Evolutionary conservation across 2,888 invertebrate species (phyloP).

Genomic region (Scaptomyza polygonia): DNA sequence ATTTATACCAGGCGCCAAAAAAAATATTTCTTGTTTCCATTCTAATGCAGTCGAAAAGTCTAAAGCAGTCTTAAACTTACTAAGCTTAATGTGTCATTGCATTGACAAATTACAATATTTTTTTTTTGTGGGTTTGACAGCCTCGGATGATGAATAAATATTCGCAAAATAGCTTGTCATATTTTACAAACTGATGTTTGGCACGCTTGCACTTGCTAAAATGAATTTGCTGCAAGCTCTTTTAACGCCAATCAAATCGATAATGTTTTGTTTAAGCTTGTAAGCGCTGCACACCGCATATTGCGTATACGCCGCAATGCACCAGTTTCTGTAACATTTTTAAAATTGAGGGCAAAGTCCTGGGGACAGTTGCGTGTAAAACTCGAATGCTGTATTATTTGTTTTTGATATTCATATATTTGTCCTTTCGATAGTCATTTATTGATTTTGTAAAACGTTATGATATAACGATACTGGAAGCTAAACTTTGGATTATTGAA

Average conservation of each 20-base stretch:
- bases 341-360: not conserved
- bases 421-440: not conserved
- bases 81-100: not conserved
- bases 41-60: too few species aligned
- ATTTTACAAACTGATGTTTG: slow-evolving; percentile 3
- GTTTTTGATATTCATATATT: not conserved
- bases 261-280: slow-evolving; percentile 30
- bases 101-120: not conserved
- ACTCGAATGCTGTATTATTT: not conserved
- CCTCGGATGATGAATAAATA: not conserved
- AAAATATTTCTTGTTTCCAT: too few species aligned
- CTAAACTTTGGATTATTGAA: not conserved
- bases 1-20: too few species aligned
- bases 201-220: slow-evolving; percentile 1
- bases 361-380: not conserved
- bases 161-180: not conserved
- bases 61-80: too few species aligned
- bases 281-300: slow-evolving; percentile 39
- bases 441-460: not conserved
- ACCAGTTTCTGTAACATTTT: slow-evolving; percentile 7
- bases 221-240: not conserved
- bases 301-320: slow-evolving; percentile 38
- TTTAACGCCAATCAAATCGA: slow-evolving; percentile 47
- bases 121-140: not conserved
- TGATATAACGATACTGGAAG: not conserved